Evolutionary conservation across 2,113 vertebrate species (phyloP).

Genomic region (Pyxicephalus adspersus): DNA sequence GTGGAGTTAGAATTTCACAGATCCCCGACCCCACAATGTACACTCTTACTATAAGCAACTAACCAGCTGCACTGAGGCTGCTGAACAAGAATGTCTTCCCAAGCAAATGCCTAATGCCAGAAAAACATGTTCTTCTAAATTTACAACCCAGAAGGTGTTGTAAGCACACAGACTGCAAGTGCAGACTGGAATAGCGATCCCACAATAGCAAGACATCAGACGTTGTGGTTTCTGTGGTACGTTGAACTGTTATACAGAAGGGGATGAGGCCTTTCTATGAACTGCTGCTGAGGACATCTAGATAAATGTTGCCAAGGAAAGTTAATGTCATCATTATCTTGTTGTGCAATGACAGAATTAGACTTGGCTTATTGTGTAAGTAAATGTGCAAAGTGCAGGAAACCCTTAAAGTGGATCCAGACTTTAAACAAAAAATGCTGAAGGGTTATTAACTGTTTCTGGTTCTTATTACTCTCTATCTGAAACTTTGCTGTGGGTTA

Average conservation of each 20-base stretch:
- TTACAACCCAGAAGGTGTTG: slow-evolving; percentile 11
- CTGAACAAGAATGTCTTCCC: slow-evolving; percentile 28
- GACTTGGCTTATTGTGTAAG: too few relatives aligned
- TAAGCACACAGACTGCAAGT: neutral
- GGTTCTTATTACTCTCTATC: too few relatives aligned
- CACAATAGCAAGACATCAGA: neutral
- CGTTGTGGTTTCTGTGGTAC: neutral
- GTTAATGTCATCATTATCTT: neutral
- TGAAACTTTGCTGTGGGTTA: too few relatives aligned
- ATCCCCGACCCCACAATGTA: slow-evolving; percentile 1
- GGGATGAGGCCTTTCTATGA: slow-evolving; percentile 12
- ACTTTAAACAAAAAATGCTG: too few relatives aligned
- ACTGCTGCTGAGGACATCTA: neutral
- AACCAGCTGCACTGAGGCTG: slow-evolving; percentile 34
- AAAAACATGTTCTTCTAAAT: slow-evolving; percentile 49
- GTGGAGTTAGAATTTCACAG: slow-evolving; percentile 37
- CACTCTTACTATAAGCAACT: slow-evolving; percentile 18
- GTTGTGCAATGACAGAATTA: neutral
- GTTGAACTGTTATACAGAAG: neutral
- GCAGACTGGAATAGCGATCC: neutral
- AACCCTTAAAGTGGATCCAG: neutral
- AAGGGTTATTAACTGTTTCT: too few relatives aligned
- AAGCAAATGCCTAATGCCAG: slow-evolving; percentile 46
- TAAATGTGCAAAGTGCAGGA: neutral
- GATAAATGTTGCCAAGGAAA: neutral